A percentile compares a stretch with the other conserved stretches of the same genome.
These are phyloP conservation scores for Porites lobata DNA, from an alignment of 92 coral and sea anemone genomes.

Conservation along the genomic window DNA sequence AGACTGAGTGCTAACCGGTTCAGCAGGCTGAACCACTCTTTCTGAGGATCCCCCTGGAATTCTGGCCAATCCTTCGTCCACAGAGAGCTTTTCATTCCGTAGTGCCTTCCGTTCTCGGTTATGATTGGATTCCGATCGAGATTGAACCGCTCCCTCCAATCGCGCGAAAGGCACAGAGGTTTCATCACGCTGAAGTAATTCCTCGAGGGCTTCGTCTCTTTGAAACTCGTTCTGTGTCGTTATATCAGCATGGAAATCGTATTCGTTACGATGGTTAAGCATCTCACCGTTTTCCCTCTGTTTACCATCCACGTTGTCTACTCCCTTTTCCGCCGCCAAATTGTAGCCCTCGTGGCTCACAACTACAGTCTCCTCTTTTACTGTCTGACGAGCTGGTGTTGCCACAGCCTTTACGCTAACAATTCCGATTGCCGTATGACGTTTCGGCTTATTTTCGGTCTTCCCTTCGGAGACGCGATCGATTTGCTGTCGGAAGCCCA, in stretches of 20 bases:
- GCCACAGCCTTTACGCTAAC: conserved; percentile 62
- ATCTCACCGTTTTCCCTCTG: conserved; percentile 27
- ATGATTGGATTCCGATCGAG: conserved; percentile 21
- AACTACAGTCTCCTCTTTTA: conserved; percentile 35
- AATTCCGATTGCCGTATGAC: conserved; percentile 96
- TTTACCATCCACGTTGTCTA: conserved; percentile 4
- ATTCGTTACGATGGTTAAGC: conserved; percentile 39
- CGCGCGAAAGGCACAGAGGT: conserved; percentile 29
- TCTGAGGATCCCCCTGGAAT: conserved; percentile 39
- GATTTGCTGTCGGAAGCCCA: conserved; percentile 90
- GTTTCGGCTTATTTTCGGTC: conserved; percentile 82
- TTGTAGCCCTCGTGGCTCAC: conserved; percentile 40
- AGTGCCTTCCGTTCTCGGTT: conserved; percentile 27
- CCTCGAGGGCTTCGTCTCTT: conserved; percentile 7
- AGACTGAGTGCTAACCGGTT: conserved; percentile 28
- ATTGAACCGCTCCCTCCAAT: conserved; percentile 46
- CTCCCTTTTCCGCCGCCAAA: not conserved
- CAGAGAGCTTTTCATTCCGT: conserved; percentile 1
- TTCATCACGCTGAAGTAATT: conserved; percentile 28
- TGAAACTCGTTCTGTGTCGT: not conserved
- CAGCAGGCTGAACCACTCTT: conserved; percentile 17
- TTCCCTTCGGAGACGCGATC: conserved; percentile 78
- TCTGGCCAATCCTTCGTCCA: conserved; percentile 11
- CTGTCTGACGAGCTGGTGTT: conserved; percentile 32
- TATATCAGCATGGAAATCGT: conserved; percentile 17